Percentiles rank a stretch among this genome's conserved stretches.
phyloP scores from a whole-genome alignment of 2,113 vertebrate species.

The Rhinopomastus cyanomelas region DNA sequence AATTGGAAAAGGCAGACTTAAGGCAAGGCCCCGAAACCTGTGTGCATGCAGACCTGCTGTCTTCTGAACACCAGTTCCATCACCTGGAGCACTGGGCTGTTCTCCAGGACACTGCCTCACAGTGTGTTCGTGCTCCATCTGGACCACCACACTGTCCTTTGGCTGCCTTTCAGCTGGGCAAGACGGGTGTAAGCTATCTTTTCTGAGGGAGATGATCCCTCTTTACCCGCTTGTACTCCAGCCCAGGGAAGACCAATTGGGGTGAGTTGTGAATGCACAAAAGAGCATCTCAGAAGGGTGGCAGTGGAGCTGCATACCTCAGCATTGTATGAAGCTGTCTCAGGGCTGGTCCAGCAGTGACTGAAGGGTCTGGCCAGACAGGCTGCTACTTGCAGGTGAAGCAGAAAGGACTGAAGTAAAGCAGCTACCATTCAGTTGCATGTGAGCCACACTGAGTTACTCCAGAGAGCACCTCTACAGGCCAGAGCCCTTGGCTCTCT shows the following conservation, averaged over 20 bases:
- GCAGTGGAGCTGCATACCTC: not conserved
- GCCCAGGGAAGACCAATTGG: fast-evolving
- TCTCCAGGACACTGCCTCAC: not conserved
- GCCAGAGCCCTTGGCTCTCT: not conserved
- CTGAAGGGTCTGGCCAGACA: not conserved
- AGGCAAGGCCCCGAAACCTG: not conserved
- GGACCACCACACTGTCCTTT: not conserved
- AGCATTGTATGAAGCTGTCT: not conserved
- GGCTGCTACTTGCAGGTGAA: not conserved
- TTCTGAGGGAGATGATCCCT: not conserved
- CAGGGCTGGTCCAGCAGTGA: not conserved
- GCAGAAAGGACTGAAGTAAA: not conserved
- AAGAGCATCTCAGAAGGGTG: not conserved
- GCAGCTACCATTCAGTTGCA: not conserved
- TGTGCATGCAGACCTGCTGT: not conserved
- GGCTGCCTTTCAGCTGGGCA: not conserved
- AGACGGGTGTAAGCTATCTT: not conserved
- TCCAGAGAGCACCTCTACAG: not conserved
- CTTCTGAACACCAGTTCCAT: not conserved
- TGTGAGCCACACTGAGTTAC: not conserved
- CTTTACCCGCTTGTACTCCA: not conserved
- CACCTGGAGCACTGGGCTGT: not conserved
- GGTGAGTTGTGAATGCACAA: not conserved
- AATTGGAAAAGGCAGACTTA: not conserved
- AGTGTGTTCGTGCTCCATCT: fast-evolving